Base-by-base conservation (phyloP, 2,113 vertebrate species). In the Pyrgilauda ruficollis region DNA sequence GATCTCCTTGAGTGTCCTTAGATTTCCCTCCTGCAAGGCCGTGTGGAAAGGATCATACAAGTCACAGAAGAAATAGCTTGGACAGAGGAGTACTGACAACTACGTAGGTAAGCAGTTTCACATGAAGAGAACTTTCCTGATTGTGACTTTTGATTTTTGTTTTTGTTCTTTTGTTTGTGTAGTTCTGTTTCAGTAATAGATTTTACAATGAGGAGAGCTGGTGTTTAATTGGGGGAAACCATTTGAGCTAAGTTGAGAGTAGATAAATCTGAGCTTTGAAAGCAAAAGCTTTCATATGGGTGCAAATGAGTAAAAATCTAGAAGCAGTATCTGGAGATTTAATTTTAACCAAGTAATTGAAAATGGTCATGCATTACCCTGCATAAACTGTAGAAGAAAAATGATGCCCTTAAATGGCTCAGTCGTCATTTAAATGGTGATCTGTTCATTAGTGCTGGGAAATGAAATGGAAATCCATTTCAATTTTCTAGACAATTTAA, bases 381-480 rank as follows among this genome's bases (percentile, higher is more conserved):
- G 62, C 89, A 82, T 93, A 97, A 97, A 96, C 90, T 93, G 95
- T 87, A 87, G 89, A 94, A 95, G 90, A 96, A 92, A 97, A 96
- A 97, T 90, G 1, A 95, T 93, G 50, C 79, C 74, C 74, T 94
- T 92, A 96, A 97, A 94, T 85, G 91, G 66, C 79, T 94, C 53
- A 50, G 82, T 87, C 2, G 7, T 96, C 84, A 83, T 95, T 96
- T 97, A 96, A 91, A 93, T 93, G 59, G 90, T 91, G 97, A 97
- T 96, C 86, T 96, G 88, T 97, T 97, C 93, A 97, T 97, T 97
- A 97, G 93, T 91, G 89, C 78, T 95, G 76, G 85, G 93, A 96
- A 97, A 96, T 94, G 69, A 97, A 97, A 97, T 96, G 82, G 94
- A 97, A 97, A 96, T 96, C 81, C 82, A 96, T 97, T 97, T 96